Conservation (phyloP, 1,140 invertebrate genomes). For the Bombyx mori region ASM3026992v2 NC_085132.1:9772501-9773000, state of each 20-base stretch:
- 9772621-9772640: no score
- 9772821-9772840: constrained; percentile 63
- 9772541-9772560: no score
- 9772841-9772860: constrained; percentile 68
- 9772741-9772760: constrained; percentile 57
- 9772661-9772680: no score
- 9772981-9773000: constrained; percentile 46
- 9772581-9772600: no score
- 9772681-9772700: no score
- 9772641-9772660: no score
- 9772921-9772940: constrained; percentile 69
- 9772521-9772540: no score
- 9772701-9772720: constrained; percentile 52
- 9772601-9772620: no score
- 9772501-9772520: no score
- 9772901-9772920: constrained; percentile 69
- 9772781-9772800: constrained; percentile 72
- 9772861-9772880: constrained; percentile 73
- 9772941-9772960: constrained; percentile 68
- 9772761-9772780: constrained; percentile 67
- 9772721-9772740: constrained; percentile 73
- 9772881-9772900: constrained; percentile 69
- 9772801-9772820: constrained; percentile 71
- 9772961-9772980: constrained; percentile 67
- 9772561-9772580: no score